phyloP scores from a whole-genome alignment of 1,140 invertebrate species.

The Calephelis nemesis region DNA sequence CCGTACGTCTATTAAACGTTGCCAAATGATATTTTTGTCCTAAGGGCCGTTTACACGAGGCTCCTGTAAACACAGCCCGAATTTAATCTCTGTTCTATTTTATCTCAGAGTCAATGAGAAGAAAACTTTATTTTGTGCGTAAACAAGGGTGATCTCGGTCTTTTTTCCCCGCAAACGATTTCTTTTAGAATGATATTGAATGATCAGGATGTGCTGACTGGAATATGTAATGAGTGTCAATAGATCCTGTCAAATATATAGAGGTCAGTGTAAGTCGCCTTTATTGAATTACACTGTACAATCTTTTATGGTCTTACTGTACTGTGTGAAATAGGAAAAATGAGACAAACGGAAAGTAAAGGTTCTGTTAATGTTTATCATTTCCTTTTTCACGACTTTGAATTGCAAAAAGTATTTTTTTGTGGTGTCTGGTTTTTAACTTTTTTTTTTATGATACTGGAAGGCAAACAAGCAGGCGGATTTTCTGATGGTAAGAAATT shows the following conservation, averaged over 20 bases:
- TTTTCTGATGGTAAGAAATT: too few relatives aligned
- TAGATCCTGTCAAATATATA: constrained; percentile 18
- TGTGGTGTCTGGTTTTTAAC: too few relatives aligned
- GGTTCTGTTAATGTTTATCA: too few relatives aligned
- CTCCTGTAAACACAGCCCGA: constrained; percentile 58
- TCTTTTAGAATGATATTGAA: constrained; percentile 60
- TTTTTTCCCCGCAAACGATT: constrained; percentile 59
- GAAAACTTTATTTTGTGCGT: constrained; percentile 75
- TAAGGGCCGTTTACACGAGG: constrained; percentile 62
- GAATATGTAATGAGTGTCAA: constrained; percentile 60
- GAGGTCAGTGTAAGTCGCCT: constrained; percentile 1
- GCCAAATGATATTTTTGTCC: constrained; percentile 72
- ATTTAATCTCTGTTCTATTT: constrained; percentile 71
- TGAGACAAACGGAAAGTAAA: too few relatives aligned
- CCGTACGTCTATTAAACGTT: constrained; percentile 66
- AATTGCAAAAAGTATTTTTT: too few relatives aligned
- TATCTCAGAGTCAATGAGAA: constrained; percentile 68
- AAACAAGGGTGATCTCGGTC: constrained; percentile 70
- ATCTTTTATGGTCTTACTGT: neutral
- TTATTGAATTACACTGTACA: constrained; percentile 1
- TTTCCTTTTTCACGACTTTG: too few relatives aligned
- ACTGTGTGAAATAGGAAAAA: too few relatives aligned
- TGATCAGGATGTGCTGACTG: constrained; percentile 55
- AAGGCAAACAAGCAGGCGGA: too few relatives aligned
- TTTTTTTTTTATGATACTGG: too few relatives aligned